Conservation (phyloP, 2,888 invertebrate species). For the Matsumyia berberina region DNA sequence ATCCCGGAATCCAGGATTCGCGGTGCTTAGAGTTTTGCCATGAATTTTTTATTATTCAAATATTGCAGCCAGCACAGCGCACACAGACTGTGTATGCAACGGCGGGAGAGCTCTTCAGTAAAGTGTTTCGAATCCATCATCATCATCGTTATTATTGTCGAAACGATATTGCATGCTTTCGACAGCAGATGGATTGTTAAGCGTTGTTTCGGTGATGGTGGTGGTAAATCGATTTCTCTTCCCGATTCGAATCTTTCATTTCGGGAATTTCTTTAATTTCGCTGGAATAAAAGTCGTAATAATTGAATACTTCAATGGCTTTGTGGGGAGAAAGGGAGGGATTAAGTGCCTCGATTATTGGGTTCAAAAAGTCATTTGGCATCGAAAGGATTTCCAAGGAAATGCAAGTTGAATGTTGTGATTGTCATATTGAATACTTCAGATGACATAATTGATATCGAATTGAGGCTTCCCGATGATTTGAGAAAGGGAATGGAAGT, state of each 20-base stretch:
- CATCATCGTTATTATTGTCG: slow-evolving; percentile 22
- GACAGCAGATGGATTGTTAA: slow-evolving; percentile 38
- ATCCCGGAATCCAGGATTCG: slow-evolving; percentile 41
- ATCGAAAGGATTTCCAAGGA: slow-evolving; percentile 35
- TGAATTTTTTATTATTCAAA: slow-evolving; percentile 63
- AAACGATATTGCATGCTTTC: slow-evolving; percentile 41
- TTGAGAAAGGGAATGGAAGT: not conserved
- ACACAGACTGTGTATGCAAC: slow-evolving; percentile 19
- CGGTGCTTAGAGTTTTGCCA: slow-evolving; percentile 49
- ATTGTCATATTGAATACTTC: slow-evolving; percentile 52
- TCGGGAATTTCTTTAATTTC: slow-evolving; percentile 66
- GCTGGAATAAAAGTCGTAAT: slow-evolving; percentile 42
- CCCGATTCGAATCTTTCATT: slow-evolving; percentile 51
- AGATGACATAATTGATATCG: slow-evolving; percentile 43
- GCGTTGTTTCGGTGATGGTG: not conserved
- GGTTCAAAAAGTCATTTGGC: slow-evolving; percentile 43
- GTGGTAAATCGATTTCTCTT: slow-evolving; percentile 12
- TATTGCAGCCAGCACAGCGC: slow-evolving; percentile 52
- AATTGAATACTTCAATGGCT: slow-evolving; percentile 53
- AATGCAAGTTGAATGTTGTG: slow-evolving; percentile 31
- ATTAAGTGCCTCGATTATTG: slow-evolving; percentile 51
- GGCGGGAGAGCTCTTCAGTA: slow-evolving; percentile 45
- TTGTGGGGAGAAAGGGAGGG: not conserved
- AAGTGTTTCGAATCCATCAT: slow-evolving; percentile 52
- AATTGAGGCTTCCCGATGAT: slow-evolving; percentile 18